These are phyloP conservation scores for Oscheius sp. DNA, from an alignment of 2,888 invertebrate species.

Conservation along the genomic window DNA sequence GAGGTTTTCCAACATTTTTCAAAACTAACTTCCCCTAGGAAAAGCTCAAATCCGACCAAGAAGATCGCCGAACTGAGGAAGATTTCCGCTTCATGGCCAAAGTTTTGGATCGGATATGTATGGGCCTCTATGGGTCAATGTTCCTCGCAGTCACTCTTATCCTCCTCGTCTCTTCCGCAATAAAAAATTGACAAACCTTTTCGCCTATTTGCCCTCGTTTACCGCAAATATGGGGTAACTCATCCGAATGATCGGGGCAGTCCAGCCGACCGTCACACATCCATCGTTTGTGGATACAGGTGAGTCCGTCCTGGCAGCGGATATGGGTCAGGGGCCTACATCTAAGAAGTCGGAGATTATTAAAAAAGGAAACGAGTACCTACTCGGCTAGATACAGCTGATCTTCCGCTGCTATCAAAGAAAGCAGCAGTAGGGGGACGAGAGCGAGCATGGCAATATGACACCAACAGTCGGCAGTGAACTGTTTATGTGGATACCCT, in stretches of 20 bases:
- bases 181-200: conserved; percentile 36
- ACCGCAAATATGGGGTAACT: conserved; percentile 46
- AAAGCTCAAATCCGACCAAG: conserved; percentile 6
- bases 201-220: conserved; percentile 39
- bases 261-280: conserved; percentile 61
- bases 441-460: not conserved
- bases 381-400: not conserved
- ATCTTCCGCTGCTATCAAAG: not conserved
- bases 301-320: conserved; percentile 47
- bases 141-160: not conserved
- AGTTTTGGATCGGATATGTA: conserved; percentile 32
- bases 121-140: conserved; percentile 28
- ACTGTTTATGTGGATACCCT: too few species aligned
- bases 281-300: conserved; percentile 54
- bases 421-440: not conserved
- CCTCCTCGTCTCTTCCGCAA: not conserved
- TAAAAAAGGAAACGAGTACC: not conserved
- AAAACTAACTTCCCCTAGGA: conserved; percentile 6
- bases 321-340: conserved; percentile 43
- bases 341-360: conserved; percentile 17
- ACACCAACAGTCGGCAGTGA: not conserved
- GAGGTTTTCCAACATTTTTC: not conserved
- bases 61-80: conserved; percentile 5
- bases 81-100: conserved; percentile 35
- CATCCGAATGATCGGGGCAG: conserved; percentile 57